phyloP scores from a whole-genome alignment of 35 echinoderm and acorn worm species.

The Strongylocentrotus purpuratus region DNA sequence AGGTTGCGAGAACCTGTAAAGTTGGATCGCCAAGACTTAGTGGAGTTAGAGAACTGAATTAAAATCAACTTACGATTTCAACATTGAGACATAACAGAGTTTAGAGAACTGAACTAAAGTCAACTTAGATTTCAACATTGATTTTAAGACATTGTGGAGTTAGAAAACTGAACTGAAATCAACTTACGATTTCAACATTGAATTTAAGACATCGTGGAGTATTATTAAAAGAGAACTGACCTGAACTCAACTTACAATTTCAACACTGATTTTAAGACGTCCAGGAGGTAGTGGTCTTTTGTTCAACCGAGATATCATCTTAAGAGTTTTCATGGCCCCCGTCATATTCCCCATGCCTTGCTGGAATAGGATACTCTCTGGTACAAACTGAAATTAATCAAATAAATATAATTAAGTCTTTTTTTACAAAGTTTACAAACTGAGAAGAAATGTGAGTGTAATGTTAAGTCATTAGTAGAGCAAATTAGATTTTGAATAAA shows the following conservation, averaged over 20 bases:
- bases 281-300: not conserved
- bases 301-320: not conserved
- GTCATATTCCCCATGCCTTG: not conserved
- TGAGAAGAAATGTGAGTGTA: too few species aligned
- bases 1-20: too few species aligned
- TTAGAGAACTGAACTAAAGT: not conserved
- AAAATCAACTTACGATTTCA: not conserved
- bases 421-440: not conserved
- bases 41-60: not conserved
- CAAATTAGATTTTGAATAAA: too few species aligned
- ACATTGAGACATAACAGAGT: too few species aligned
- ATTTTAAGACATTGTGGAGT: not conserved
- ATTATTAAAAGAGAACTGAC: not conserved
- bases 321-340: conserved; percentile 3
- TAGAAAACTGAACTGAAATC: not conserved
- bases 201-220: not conserved
- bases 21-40: too few species aligned
- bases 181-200: not conserved
- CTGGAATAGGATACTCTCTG: conserved; percentile 90
- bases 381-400: conserved; percentile 83
- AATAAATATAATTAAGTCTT: not conserved
- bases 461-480: too few species aligned
- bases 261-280: not conserved
- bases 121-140: not conserved
- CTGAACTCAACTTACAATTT: not conserved